Base-by-base conservation (phyloP, 2,888 invertebrate genomes). In the Nebria brevicollis region DNA sequence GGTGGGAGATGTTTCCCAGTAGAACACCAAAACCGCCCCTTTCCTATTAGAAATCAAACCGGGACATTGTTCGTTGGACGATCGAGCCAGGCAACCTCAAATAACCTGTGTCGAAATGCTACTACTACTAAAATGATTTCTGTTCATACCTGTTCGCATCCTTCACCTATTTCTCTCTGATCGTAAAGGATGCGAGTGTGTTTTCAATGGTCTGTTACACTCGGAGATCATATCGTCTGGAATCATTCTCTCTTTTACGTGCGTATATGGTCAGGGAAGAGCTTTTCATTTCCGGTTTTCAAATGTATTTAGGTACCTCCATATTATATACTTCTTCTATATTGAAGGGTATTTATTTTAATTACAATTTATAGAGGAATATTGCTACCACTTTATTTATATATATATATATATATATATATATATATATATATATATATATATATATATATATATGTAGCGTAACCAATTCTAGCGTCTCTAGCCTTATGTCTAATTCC, bases 231-330 rank as follows among this genome's bases (percentile, higher is more conserved):
- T 84, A 85, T 85, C 86, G 80, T 83, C 82, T 20, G 20, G 8
- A 20, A 54, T n/a, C 83, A 85, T 84, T 84, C 83, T 85, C 85
- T 82, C 83, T 83, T 84, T 82, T 54, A 54, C 13, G 54, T 54
- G 54, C 8, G 54, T 54, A 13, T 7, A 54, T 54, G 54, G 54
- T 54, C 54, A 54, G 54, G 54, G 1, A 54, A 84, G 85, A 85
- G 85, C 85, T 86, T 86, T 85, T 86, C 86, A 86, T 86, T 86
- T 86, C 86, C 86, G 84, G 84, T 83, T 54, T 75, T 83, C 82
- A 84, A 85, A 86, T 86, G 84, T 85, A 84, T 65, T n/a, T 11
- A 10, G 7, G 20, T n/a, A 10, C 8, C 2, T 64, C 75, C 65
- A 75, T 75, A 75, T 75, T 75, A 20, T 64, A 20, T 75, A 7